A percentile compares a stretch with the other conserved stretches of the same genome.
Conservation (phyloP, 2,113 vertebrate species). For the Camelus dromedarius region DNA sequence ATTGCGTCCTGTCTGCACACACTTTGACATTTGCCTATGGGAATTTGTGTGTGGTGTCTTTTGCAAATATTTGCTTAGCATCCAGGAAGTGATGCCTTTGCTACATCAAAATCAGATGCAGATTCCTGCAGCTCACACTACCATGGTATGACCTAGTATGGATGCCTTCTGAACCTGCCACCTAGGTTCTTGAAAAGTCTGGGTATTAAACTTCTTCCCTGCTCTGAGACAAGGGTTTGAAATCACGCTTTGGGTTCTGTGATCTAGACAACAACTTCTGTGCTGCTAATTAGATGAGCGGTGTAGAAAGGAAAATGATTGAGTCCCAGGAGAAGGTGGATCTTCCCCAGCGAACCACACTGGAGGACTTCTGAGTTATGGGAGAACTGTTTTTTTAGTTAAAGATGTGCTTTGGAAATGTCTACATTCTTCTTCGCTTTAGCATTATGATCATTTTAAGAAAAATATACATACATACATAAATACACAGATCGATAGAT, state of each 20-base stretch:
- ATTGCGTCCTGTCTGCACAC: fast-evolving
- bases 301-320: conserved; percentile 59
- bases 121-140: background rate
- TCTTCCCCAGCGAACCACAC: conserved; percentile 30
- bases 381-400: conserved; percentile 42
- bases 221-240: background rate
- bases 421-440: background rate
- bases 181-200: background rate
- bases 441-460: background rate
- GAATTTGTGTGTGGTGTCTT: background rate
- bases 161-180: background rate
- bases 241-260: background rate
- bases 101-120: background rate
- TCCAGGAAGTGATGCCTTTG: background rate
- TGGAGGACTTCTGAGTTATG: background rate
- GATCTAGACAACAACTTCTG: conserved; percentile 40
- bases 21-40: conserved; percentile 29
- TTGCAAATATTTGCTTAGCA: conserved; percentile 69
- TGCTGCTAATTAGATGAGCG: conserved; percentile 58
- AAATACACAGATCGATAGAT: background rate
- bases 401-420: background rate
- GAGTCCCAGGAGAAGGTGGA: conserved; percentile 52
- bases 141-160: too few species aligned
- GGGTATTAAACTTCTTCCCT: background rate
- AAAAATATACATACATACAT: too few species aligned